Percentiles rank a stretch among this genome's conserved stretches.
Conservation (phyloP, 2,888 invertebrate genomes). For the Pyrocoelia pectoralis region DNA sequence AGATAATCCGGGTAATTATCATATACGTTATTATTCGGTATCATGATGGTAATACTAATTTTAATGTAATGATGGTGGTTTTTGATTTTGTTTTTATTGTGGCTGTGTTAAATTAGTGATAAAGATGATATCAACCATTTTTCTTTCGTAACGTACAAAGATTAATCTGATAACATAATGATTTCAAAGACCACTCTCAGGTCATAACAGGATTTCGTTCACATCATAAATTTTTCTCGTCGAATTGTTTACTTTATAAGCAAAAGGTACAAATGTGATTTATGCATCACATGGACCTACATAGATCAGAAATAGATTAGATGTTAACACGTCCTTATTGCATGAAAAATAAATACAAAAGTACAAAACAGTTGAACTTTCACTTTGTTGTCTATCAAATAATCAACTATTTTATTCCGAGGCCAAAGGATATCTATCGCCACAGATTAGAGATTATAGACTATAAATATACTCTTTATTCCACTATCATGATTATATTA, state of each 20-base stretch:
- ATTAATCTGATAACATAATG: constrained; percentile 31
- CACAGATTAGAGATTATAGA: constrained; percentile 42
- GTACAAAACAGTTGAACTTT: constrained; percentile 38
- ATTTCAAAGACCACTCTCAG: constrained; percentile 26
- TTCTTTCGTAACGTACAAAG: constrained; percentile 35
- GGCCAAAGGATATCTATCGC: constrained; percentile 45
- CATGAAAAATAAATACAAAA: constrained; percentile 27
- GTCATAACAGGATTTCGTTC: background rate
- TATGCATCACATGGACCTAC: background rate
- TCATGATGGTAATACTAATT: background rate
- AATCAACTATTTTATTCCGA: constrained; percentile 39
- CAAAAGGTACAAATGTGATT: background rate
- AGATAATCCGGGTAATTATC: background rate
- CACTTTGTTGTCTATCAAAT: constrained; percentile 43
- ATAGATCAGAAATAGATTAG: background rate
- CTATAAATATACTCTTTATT: constrained; percentile 37
- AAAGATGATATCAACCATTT: constrained; percentile 25
- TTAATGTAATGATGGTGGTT: background rate
- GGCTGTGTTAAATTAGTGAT: constrained; percentile 26
- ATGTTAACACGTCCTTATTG: constrained; percentile 10
- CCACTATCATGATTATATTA: constrained; percentile 22
- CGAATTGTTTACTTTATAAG: background rate
- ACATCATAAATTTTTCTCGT: no score
- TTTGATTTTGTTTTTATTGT: constrained; percentile 28
- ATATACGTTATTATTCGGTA: background rate